A percentile compares a stretch with the other conserved stretches of the same genome.
Conservation (phyloP, 2,113 vertebrate genomes). For the Ornithorhynchus anatinus region DNA sequence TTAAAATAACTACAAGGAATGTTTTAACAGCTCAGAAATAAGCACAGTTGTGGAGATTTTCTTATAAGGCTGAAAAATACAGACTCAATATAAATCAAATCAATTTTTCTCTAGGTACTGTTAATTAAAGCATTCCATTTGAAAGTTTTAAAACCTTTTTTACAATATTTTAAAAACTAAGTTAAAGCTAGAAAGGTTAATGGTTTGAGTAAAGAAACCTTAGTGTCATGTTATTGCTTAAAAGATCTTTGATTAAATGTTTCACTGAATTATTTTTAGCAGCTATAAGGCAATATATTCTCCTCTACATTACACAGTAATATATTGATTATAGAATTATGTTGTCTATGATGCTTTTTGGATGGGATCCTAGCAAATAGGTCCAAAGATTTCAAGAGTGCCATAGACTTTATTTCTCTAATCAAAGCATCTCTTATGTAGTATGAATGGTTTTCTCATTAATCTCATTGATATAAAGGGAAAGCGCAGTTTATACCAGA, state of each 20-base stretch:
- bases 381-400: background rate
- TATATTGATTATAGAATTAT: background rate
- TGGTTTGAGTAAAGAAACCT: background rate
- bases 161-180: constrained; percentile 21
- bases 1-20: constrained; percentile 58
- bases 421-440: background rate
- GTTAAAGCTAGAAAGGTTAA: too few species aligned
- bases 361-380: background rate
- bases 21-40: constrained; percentile 43
- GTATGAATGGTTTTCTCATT: background rate
- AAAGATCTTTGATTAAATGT: too few species aligned
- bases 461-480: background rate
- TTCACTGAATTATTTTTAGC: background rate
- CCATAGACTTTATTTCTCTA: background rate
- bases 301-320: background rate
- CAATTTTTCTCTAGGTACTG: background rate
- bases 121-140: constrained; percentile 9
- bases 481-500: background rate
- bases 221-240: background rate
- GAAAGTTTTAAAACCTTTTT: constrained; percentile 5
- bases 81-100: background rate
- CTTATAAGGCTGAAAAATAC: background rate
- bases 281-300: background rate
- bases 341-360: background rate
- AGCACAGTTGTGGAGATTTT: constrained; percentile 8